Base-by-base conservation (phyloP, 2,797 vertebrate genomes). In the Thunnus albacares region DNA sequence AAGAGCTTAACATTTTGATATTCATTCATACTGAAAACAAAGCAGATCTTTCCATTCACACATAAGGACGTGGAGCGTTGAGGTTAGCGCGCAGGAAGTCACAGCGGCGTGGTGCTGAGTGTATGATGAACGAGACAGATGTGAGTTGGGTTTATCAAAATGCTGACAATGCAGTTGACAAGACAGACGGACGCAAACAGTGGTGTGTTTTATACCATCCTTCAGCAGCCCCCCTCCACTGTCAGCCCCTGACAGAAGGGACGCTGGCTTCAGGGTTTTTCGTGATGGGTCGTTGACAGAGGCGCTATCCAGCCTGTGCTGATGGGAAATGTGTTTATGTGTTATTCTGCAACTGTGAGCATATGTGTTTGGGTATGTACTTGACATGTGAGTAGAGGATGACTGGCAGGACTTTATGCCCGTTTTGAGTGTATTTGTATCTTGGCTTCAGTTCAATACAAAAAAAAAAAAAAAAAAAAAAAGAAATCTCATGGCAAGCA, bases 141-240 rank as follows among this genome's bases (percentile, higher is more conserved):
- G 73, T 70, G 64, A 78, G 60, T n/a, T 45, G 70, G 70, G 58
- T 79, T 74, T 76, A 79, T 86, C 83, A 85, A 85, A 87, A 28
- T 81, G 84, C 84, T 85, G 82, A 89, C 79, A 84, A 80, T 28
- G 66, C 87, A 77, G 86, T 86, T 85, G 84, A 85, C 77, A 71
- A 80, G 83, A 88, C 75, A 82, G 84, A 82, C 60, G 65, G 80
- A 83, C 85, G 85, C 52, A 80, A 75, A 87, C 66, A 85, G 69
- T 70, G 52, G 35, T 80, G 87, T 75, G 80, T 83, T 79, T 64
- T 75, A 55, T 41, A 41, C 26, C 67, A 78, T 89, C 72, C 49
- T 20, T 88, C 87, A 77, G 47, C 38, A 35, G 70, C 24, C 20
- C 64, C 53, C 43, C 14, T 61, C 61, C 69, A 71, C 74, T 90